Evolutionary conservation across 2,888 invertebrate species (phyloP), one percentile per base, ranked within the genome.

Genomic region (Empis stercorea): DNA sequence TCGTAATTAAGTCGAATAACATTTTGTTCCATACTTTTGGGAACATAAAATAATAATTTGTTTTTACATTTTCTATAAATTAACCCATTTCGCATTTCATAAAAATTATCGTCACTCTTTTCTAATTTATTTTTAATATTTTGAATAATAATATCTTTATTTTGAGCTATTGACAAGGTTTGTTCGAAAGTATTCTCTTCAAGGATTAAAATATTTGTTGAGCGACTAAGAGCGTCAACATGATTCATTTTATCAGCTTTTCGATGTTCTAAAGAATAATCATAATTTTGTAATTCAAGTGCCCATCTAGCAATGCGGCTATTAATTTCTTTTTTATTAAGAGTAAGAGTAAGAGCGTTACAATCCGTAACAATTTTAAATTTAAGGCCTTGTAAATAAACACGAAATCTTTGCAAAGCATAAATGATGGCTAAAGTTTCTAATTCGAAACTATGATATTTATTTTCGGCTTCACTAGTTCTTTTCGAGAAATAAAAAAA

Each of bases 231-330:
- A 1, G 60, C 61, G 51, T 65, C 64, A 0, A 51, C 59, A 48
- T 64, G 61, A 17, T 45, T 42, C 59, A 64, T 61, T 15, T 49
- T 50, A 1, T 27, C 10, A 1, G 59, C 71, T 46, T 67, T 65
- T 40, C 61, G 52, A 51, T 64, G 62, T 45, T 60, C 55, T 13
- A 64, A 48, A 5, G 27, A 48, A 32, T 59, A 60, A 50, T 62
- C 56, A 34, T 53, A 65, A 3, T 63, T 59, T 41, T 62, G 55
- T 1, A 63, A 51, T n/a, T 52, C 41, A n/a, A 61, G 42, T 45
- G 60, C 58, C 63, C 61, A 64, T 14, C 60, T 48, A n/a, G 62
- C 60, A 15, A 63, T 57, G 44, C 58, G 4, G 9, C 4, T 32
- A 32, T 32, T 32, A 32, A 11, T 32, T 32, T 32, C 32, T 32